Base-by-base conservation (phyloP, 1,140 invertebrate genomes). In the Lasioglossum baleicum region DNA sequence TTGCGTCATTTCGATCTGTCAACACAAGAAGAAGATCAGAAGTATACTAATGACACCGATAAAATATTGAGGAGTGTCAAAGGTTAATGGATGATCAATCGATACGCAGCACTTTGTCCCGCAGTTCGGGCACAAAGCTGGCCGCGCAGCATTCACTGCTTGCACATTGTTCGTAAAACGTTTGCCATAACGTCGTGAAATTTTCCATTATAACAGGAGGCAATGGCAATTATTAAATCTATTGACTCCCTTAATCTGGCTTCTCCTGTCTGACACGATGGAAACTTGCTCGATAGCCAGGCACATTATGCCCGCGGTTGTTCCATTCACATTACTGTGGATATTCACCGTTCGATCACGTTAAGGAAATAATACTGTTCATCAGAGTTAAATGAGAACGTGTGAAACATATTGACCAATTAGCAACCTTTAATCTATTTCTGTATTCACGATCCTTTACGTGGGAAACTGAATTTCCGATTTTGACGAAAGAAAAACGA, bases 81-180 rank as follows among this genome's bases (percentile, higher is more conserved):
- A 61, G 64, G 77, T 75, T 75, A 80, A 61, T 67, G 63, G 64
- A 80, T 67, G 42, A 66, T 74, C 70, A 48, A 53, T 80, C 77
- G 71, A 79, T 79, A 73, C 17, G 2, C 48, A 35, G 10, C 51
- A 79, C 69, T 73, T 71, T 65, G 76, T 65, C 72, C 51, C 61
- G 7, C 6, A 17, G 31, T 51, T 77, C 67, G 35, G 44, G 10
- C 15, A 40, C 35, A 63, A 77, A 70, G 67, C 26, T 20, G 56
- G 26, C n/a, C 11, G 10, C n/a, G 22, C 56, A 6, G 0, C n/a
- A 65, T 7, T 44, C 22, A 26, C 17, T 44, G 26, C 22, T 42
- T 5, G 48, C n/a, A 17, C 40, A 56, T 40, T 61, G 67, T 40
- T 61, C 75, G 22, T 48, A 69, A 73, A 78, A 78, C 48, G 61